A percentile compares a stretch with the other conserved stretches of the same genome.
Evolutionary conservation across 2,113 vertebrate species (phyloP).

Genomic region (Ahaetulla prasina): DNA sequence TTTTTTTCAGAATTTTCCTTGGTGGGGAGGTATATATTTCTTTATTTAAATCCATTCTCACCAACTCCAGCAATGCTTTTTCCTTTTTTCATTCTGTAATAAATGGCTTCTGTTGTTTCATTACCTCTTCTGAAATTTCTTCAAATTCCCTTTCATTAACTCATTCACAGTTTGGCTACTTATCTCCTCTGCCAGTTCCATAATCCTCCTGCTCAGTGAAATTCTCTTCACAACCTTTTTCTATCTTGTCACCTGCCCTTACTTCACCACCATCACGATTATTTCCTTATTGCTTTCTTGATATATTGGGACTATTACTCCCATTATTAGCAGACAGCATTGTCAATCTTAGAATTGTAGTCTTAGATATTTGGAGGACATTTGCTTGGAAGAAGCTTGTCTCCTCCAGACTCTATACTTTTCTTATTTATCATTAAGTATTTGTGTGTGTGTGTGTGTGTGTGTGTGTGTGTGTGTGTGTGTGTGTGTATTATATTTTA

Average conservation of each 20-base stretch:
- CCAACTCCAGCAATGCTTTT: not conserved
- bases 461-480: too few species aligned
- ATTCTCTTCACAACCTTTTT: not conserved
- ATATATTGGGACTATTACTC: not conserved
- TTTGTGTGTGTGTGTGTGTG: too few species aligned
- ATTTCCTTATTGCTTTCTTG: not conserved
- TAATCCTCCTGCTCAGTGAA: not conserved
- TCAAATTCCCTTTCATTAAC: not conserved
- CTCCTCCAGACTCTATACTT: not conserved
- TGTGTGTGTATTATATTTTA: too few species aligned
- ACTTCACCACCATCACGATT: not conserved
- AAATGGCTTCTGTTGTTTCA: not conserved
- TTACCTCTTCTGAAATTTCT: not conserved
- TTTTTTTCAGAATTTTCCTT: not conserved
- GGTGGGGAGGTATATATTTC: conserved; percentile 1
- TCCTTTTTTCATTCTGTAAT: not conserved
- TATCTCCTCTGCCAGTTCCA: not conserved
- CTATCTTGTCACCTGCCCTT: not conserved
- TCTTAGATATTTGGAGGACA: not conserved
- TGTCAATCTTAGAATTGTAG: not conserved
- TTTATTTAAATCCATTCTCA: not conserved
- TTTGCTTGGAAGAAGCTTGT: not conserved
- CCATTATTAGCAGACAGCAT: not conserved
- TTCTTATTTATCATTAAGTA: not conserved
- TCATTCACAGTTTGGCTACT: not conserved